Conservation (phyloP, 2,797 vertebrate genomes). For the Lacerta bilineata region DNA sequence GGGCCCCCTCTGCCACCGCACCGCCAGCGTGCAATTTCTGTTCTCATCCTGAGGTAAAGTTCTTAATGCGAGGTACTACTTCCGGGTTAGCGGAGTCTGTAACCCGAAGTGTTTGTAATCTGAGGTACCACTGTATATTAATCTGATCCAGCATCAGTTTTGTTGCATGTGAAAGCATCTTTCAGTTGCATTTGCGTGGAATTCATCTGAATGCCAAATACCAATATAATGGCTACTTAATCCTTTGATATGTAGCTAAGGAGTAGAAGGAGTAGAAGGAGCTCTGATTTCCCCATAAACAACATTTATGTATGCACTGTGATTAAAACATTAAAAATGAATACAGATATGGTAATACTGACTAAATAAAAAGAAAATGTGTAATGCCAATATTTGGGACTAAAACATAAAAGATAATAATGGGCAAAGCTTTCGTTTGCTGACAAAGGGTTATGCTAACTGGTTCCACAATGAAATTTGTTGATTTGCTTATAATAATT, state of each 20-base stretch:
- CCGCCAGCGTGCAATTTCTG: too few species aligned
- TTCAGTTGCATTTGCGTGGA: neutral
- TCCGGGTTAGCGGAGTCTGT: too few species aligned
- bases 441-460: conserved; percentile 7
- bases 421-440: conserved; percentile 10
- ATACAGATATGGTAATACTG: neutral
- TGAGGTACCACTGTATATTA: too few species aligned
- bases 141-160: neutral
- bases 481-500: neutral
- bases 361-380: neutral
- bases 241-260: neutral
- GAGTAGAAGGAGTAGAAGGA: neutral
- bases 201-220: neutral
- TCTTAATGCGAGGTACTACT: too few species aligned
- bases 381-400: neutral
- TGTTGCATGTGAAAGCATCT: neutral
- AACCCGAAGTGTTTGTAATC: too few species aligned
- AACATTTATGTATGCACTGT: neutral
- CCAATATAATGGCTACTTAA: neutral
- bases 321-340: neutral
- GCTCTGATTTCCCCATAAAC: neutral
- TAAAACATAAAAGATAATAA: neutral
- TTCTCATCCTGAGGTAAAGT: too few species aligned
- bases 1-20: too few species aligned
- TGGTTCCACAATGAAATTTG: conserved; percentile 12